Base-by-base conservation (phyloP, 2,888 invertebrate species). In the Hyposoter dolosus region DNA sequence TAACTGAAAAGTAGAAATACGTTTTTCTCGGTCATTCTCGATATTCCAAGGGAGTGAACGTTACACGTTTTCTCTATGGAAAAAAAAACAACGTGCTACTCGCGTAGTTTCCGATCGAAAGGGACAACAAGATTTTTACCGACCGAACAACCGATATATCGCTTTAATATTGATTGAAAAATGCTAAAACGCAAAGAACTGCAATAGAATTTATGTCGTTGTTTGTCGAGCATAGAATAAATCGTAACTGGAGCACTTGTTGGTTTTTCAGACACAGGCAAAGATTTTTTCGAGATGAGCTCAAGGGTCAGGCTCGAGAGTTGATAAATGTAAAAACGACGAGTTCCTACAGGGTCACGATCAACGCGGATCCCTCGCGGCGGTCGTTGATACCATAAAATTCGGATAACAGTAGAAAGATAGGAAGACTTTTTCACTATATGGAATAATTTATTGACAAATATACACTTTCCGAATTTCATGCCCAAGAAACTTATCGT, bases 401-500 rank as follows among this genome's bases (percentile, higher is more conserved):
- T 40, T 40, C 74, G 50, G 56, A 71, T 53, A 78, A 68, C 40
- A 50, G 32, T 32, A 28, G 43, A 32, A 69, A 23, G 47, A 63
- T 71, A 83, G 53, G 15, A 53, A 23, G 23, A 76, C 47, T 35
- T 76, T 35, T 76, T 76, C 47, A 75, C 65, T 85, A 82, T 82
- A 72, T 80, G 68, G 40, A 43, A 86, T 80, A 83, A 85, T 85
- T 86, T 80, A 83, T 85, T 79, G 66, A 77, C 53, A 78, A 32
- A 68, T 69, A 83, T 66, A 83, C 83, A 80, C 68, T 82, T 72
- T 45, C 40, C 76, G 65, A 72, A 60, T 66, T 69, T 79, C 65
- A 82, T 82, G 77, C 66, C 63, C 56, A 40, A n/a, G 66, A 77
- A 35, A 50, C 23, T 50, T 32, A 35, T 66, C 50, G 15, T 66